Base-by-base conservation (phyloP, 2,113 vertebrate genomes). In the Indri indri region DNA sequence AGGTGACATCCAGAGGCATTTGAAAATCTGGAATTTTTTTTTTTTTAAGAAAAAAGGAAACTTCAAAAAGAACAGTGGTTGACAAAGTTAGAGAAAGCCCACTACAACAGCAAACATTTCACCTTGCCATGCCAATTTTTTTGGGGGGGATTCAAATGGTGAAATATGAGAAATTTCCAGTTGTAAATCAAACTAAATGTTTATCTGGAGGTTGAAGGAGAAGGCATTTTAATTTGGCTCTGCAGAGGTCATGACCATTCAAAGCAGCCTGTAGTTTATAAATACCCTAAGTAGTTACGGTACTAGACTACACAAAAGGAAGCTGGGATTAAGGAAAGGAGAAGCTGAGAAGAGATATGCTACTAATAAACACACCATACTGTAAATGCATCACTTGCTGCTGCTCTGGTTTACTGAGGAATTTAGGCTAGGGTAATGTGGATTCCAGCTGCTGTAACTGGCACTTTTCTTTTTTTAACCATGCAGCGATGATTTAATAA, bases 401-500 rank as follows among this genome's bases (percentile, higher is more conserved):
- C 76, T 94, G 40, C 40, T 84, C 66, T 23, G 16, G 23, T 25
- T 91, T 54, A 42, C 85, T 70, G 86, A 83, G 50, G 45, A 79
- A 63, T 89, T 73, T 22, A 25, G 59, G 32, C 20, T 22, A 6
- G 27, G 73, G 14, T 63, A 84, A 96, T 84, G 77, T 71, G 79
- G 63, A 94, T 91, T 93, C 91, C 97, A 97, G 93, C 88, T 88
- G 96, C 90, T 94, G 40, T 50, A 9, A 14, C 0, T 93, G 88
- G 91, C 63, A 57, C 77, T 70, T 76, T n/a, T 25, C 47, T 82
- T 88, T 82, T 88, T 63, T 79, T 40, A 81, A 73, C 66, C 20
- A 47, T 47, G 45, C 87, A 93, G 85, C 76, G 57, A 68, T 97
- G 94, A 97, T 97, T 97, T 97, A 96, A 95, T 80, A 94, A 89